Percentiles rank a stretch among this genome's conserved stretches.
Evolutionary conservation across 1,140 invertebrate genomes (phyloP).

Genomic region (Zaprionus camerounensis): DNA sequence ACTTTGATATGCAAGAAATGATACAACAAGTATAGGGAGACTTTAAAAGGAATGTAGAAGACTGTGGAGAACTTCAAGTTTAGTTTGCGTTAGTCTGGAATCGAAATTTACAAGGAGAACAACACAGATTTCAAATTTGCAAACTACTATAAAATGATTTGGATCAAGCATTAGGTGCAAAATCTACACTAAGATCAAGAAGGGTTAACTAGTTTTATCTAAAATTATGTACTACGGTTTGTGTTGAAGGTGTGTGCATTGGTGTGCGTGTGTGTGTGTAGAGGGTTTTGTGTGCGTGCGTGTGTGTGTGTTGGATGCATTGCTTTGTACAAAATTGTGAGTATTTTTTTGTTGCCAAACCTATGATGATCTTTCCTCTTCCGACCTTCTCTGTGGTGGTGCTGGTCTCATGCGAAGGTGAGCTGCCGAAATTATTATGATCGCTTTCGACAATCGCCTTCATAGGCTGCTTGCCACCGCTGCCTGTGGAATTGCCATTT

Average conservation of each 20-base stretch:
- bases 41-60: not conserved
- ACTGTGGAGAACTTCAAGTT: not conserved
- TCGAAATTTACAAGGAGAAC: constrained; percentile 8
- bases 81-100: not conserved
- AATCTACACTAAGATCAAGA: constrained; percentile 26
- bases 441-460: constrained; percentile 80
- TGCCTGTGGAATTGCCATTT: constrained; percentile 44
- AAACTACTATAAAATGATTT: constrained; percentile 23
- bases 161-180: constrained; percentile 15
- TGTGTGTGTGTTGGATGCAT: constrained; percentile 54
- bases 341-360: constrained; percentile 76
- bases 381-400: constrained; percentile 57
- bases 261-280: constrained; percentile 32
- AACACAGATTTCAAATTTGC: constrained; percentile 10
- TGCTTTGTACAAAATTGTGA: constrained; percentile 70
- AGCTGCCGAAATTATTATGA: constrained; percentile 66
- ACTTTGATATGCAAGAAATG: too few species aligned
- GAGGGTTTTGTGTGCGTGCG: constrained; percentile 25
- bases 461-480: constrained; percentile 73
- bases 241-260: constrained; percentile 19
- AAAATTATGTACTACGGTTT: constrained; percentile 11
- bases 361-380: constrained; percentile 84
- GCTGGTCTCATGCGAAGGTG: constrained; percentile 51
- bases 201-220: constrained; percentile 13
- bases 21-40: too few species aligned